Percentiles rank a stretch among this genome's conserved stretches.
Conservation (phyloP, 2,113 vertebrate species). For the rabbit (Oryctolagus cuniculus) region DNA sequence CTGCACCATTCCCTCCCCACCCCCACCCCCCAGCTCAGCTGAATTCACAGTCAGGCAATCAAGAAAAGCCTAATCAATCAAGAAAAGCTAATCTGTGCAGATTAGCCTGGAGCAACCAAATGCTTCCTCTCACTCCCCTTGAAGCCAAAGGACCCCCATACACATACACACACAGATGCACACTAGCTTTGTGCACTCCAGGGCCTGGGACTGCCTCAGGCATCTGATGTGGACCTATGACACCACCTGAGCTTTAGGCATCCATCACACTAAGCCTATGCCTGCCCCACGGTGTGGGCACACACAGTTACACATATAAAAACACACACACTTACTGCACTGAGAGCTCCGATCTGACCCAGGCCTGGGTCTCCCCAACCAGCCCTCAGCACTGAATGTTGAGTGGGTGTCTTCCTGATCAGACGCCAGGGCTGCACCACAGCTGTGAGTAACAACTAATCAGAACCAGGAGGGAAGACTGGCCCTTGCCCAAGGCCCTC, state of each 20-base stretch:
- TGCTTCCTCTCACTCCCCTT: neutral
- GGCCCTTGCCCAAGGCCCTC: neutral
- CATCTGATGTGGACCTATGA: neutral
- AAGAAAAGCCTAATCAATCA: slow-evolving; percentile 41
- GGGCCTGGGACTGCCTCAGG: neutral
- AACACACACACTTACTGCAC: neutral
- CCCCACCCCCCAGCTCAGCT: neutral
- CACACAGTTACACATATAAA: neutral
- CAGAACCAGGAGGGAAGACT: neutral
- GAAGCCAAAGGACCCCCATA: neutral
- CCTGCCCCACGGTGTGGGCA: neutral
- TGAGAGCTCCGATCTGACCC: neutral
- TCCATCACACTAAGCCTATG: neutral
- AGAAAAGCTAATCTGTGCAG: slow-evolving; percentile 20
- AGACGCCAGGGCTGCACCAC: neutral
- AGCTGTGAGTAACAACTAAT: neutral
- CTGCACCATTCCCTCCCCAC: neutral
- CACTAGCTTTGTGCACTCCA: neutral
- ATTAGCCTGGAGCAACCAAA: neutral
- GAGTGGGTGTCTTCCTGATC: neutral
- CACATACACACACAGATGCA: neutral
- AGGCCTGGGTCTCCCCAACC: neutral
- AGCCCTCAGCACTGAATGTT: neutral
- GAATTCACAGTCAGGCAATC: slow-evolving; percentile 20
- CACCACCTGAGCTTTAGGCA: neutral